phyloP scores from a whole-genome alignment of 2,113 vertebrate species.

The Bubo scandiacus region DNA sequence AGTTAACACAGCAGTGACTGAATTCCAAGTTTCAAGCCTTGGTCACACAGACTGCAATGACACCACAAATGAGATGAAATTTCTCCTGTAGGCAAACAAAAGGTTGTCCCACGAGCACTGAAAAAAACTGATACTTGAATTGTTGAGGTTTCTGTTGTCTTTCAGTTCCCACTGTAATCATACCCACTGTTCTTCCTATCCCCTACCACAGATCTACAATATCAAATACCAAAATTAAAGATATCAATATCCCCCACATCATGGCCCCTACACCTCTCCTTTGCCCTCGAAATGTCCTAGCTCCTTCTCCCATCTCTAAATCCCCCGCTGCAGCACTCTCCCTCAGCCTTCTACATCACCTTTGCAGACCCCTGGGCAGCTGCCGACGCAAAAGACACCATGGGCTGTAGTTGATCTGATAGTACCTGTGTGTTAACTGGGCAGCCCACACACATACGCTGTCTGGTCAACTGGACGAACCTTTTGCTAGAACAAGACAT shows the following conservation, averaged over 20 bases:
- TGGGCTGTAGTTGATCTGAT: rapidly evolving
- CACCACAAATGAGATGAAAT: not conserved
- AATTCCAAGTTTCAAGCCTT: not conserved
- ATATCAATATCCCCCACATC: not conserved
- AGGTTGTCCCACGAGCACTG: not conserved
- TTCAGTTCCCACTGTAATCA: not conserved
- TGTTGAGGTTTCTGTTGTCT: not conserved
- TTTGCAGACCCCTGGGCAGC: not conserved
- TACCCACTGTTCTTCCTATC: not conserved
- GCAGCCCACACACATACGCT: not conserved
- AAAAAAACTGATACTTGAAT: not conserved
- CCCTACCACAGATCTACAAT: not conserved
- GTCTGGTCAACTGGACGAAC: not conserved
- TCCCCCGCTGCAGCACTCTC: not conserved
- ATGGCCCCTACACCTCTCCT: rapidly evolving
- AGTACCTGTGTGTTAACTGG: not conserved
- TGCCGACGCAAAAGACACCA: not conserved
- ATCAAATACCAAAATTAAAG: not conserved
- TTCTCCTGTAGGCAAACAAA: not conserved
- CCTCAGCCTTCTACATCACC: not conserved
- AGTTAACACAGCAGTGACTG: not conserved
- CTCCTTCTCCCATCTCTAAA: not conserved
- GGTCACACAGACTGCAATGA: not conserved
- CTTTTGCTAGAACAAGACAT: not conserved
- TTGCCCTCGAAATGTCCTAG: not conserved